A percentile compares a stretch with the other conserved stretches of the same genome.
These are phyloP conservation scores for Dryoscopus gambensis DNA, from an alignment of 2,113 vertebrate genomes.

Conservation along the genomic window DNA sequence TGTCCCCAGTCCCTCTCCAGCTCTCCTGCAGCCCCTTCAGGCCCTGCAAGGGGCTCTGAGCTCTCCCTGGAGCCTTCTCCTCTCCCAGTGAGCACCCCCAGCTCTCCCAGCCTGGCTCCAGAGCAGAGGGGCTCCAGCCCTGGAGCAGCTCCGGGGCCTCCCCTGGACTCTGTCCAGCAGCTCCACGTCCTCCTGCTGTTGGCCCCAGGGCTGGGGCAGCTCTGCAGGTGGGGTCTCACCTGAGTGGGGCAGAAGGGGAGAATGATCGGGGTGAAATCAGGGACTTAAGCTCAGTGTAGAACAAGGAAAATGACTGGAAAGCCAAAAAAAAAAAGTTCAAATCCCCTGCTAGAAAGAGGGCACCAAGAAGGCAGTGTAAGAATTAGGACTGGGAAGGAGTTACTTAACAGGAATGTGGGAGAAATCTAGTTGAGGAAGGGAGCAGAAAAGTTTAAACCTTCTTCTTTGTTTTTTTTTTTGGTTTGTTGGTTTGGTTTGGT, in stretches of 20 bases:
- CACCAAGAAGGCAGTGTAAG: not conserved
- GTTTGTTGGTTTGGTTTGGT: too few relatives aligned
- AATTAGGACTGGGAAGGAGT: not conserved
- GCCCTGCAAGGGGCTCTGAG: not conserved
- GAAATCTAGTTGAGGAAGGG: not conserved
- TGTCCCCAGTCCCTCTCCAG: not conserved
- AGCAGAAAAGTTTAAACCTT: not conserved
- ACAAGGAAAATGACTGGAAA: not conserved
- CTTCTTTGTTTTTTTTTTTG: too few relatives aligned
- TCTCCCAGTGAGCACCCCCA: not conserved
- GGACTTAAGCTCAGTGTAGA: not conserved
- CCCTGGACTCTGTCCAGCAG: not conserved
- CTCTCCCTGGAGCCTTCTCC: not conserved
- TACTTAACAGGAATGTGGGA: fast-evolving
- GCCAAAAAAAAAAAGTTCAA: too few relatives aligned
- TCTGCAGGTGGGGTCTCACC: not conserved
- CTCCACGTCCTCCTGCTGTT: not conserved
- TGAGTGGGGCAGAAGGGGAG: too few relatives aligned
- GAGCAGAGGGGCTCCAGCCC: not conserved
- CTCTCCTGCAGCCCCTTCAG: not conserved
- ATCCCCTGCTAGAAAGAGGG: not conserved
- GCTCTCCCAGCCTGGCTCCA: not conserved
- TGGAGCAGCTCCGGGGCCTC: fast-evolving
- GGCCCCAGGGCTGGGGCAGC: not conserved
- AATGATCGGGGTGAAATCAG: not conserved